Evolutionary conservation across 2,888 invertebrate species (phyloP), one percentile per base, ranked within the genome.

Genomic region (Molanna angustata): DNA sequence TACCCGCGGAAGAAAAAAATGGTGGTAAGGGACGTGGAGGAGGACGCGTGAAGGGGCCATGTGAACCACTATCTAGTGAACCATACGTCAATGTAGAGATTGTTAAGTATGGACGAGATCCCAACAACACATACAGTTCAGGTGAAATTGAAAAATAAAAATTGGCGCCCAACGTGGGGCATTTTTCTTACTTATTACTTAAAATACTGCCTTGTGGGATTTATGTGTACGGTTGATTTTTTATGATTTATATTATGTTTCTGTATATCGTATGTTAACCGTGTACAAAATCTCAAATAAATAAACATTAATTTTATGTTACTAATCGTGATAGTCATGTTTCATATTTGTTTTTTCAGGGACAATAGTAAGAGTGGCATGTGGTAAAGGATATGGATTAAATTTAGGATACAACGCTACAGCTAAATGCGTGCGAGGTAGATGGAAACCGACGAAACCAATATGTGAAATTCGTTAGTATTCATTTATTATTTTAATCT

Each of bases 401-500:
- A 91, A 90, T 66, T 74, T 90, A 56, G 83, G 83, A 50, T 76
- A 78, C 48, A 90, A 90, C 65, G 80, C 82, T 2, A 90, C 90
- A 1, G 87, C 87, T 0, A 85, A 85, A 64, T 94, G 94, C 67
- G 84, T 86, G 2, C 79, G 89, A 57, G 93, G 94, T 1, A 80
- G 86, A 60, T 94, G 94, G 94, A 88, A 85, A 63, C 91, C 91
- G 0, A 82, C 82, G 56, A 85, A 83, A 61, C 93, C 94, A 0
- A 80, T 81, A 62, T 94, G 94, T 68, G 77, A 84, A 64, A 86
- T 91, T 64, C 75, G 90, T 90, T 75, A 80, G 82, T 44, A 22
- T 17, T 4, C 4, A 17, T 27, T 27, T 27, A 7, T 27, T 27
- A 27, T 27, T 27, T 11, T 27, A 7, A 7, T 27, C 6, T 11